These are phyloP conservation scores for Rachycentron canadum DNA, from an alignment of 2,797 vertebrate genomes.

Conservation along the genomic window DNA sequence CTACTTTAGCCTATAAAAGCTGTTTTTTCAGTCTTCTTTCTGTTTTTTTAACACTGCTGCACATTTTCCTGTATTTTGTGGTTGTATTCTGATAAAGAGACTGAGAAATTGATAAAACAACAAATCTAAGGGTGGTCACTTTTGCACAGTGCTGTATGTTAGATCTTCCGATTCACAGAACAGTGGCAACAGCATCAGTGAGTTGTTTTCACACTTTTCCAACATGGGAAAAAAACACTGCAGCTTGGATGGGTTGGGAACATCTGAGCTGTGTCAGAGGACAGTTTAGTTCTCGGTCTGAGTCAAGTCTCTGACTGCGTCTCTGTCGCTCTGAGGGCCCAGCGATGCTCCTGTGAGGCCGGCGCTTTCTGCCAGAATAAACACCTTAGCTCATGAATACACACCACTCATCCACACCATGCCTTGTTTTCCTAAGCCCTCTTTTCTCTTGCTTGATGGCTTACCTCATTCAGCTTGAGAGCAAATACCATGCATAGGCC, in stretches of 20 bases:
- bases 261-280: constrained; percentile 1
- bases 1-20: no score
- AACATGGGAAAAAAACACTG: not conserved
- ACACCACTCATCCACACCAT: constrained; percentile 39
- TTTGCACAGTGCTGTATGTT: no score
- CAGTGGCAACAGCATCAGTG: not conserved
- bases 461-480: constrained; percentile 36
- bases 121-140: no score
- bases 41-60: no score
- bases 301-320: constrained; percentile 2
- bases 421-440: constrained; percentile 53
- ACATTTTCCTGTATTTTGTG: no score
- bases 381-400: constrained; percentile 51
- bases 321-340: not conserved
- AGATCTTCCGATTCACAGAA: not conserved
- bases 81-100: no score
- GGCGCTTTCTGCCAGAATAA: constrained; percentile 42
- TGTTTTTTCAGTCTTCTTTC: no score
- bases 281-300: not conserved
- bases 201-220: not conserved
- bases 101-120: no score
- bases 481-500: constrained; percentile 10
- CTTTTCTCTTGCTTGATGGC: constrained; percentile 43
- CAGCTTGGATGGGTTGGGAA: not conserved
- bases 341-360: constrained; percentile 38